These are phyloP conservation scores for Mormyrus proboscirostris DNA, from an alignment of 2,797 vertebrate genomes.

Conservation along the genomic window DNA sequence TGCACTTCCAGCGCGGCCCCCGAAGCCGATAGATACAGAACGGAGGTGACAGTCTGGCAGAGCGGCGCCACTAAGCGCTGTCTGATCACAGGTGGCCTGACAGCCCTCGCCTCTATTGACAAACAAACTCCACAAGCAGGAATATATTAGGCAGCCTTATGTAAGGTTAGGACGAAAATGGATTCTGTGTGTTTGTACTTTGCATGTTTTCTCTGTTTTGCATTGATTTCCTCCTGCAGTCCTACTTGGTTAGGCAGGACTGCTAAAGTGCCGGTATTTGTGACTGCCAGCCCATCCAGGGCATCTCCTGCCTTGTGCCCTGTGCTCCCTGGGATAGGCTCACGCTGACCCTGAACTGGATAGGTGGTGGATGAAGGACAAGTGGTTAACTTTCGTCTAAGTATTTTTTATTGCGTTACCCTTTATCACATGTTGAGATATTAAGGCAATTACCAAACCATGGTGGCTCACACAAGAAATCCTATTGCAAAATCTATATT, in stretches of 20 bases:
- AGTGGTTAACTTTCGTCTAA: neutral
- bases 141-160: constrained; percentile 44
- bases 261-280: neutral
- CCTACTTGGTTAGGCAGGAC: neutral
- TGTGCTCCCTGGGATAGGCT: neutral
- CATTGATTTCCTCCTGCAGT: neutral
- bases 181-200: neutral
- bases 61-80: constrained; percentile 26
- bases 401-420: neutral
- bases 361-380: neutral
- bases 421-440: neutral
- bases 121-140: constrained; percentile 52
- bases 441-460: neutral
- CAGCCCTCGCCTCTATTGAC: constrained; percentile 36
- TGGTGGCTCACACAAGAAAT: neutral
- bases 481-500: neutral
- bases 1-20: constrained; percentile 89
- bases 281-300: neutral
- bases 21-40: constrained; percentile 83
- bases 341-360: neutral
- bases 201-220: neutral
- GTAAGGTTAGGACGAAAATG: neutral
- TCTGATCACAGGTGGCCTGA: constrained; percentile 27
- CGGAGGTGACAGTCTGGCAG: constrained; percentile 78
- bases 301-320: neutral